Conservation (phyloP, 2,888 invertebrate genomes). For the Carcina quercana region DNA sequence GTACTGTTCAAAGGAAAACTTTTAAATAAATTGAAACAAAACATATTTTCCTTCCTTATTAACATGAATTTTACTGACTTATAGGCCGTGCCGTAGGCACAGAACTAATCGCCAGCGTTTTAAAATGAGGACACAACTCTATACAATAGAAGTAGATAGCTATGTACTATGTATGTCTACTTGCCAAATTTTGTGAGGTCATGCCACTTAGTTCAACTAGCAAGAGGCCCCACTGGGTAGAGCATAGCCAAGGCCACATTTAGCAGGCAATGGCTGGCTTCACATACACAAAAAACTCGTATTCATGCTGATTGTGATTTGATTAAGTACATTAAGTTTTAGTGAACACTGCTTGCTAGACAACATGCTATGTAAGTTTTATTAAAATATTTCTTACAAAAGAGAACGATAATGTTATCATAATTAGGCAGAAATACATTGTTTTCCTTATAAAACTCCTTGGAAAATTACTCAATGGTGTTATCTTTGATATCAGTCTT, state of each 20-base stretch:
- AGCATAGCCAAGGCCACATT: constrained; percentile 15
- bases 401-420: neutral
- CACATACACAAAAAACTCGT: constrained; percentile 7
- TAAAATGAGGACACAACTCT: too few relatives aligned
- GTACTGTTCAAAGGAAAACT: too few relatives aligned
- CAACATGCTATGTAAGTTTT: neutral
- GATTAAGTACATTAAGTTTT: too few relatives aligned
- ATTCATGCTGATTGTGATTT: too few relatives aligned
- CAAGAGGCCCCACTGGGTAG: constrained; percentile 31
- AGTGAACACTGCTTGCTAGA: too few relatives aligned
- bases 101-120: too few relatives aligned
- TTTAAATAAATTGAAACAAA: constrained; percentile 5
- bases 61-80: too few relatives aligned
- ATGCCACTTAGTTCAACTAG: constrained; percentile 20
- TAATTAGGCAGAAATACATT: too few relatives aligned
- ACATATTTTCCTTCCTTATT: constrained; percentile 1
- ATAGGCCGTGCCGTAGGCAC: too few relatives aligned
- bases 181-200: constrained; percentile 23
- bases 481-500: neutral
- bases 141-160: constrained; percentile 4
- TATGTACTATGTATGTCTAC: constrained; percentile 9
- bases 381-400: neutral
- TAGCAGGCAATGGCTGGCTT: constrained; percentile 11
- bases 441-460: too few relatives aligned
- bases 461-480: neutral